Evolutionary conservation across 1,140 invertebrate species (phyloP).

Genomic region (Lucilia cuprina): DNA sequence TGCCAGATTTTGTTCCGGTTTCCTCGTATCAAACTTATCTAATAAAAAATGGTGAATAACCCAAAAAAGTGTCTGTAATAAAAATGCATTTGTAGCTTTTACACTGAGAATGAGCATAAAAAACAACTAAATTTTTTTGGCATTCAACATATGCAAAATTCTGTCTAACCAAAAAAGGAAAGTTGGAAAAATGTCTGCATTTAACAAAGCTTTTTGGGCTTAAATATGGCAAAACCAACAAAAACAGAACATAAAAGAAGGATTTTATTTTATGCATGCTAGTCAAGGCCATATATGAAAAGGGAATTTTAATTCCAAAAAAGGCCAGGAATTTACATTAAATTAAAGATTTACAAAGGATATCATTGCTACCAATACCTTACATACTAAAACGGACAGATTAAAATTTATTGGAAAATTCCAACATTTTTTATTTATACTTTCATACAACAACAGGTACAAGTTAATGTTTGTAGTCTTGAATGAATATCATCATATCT

Average conservation of each 20-base stretch:
- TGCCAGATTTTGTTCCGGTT: too few relatives aligned
- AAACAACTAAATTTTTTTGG: neutral
- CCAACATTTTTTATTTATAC: neutral
- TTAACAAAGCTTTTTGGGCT: neutral
- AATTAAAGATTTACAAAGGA: neutral
- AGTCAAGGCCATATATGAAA: conserved; percentile 1
- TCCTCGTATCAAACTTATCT: too few relatives aligned
- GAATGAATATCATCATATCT: too few relatives aligned
- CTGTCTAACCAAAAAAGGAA: neutral
- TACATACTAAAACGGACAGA: neutral
- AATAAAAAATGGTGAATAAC: too few relatives aligned
- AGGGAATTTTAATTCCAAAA: neutral
- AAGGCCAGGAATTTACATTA: neutral
- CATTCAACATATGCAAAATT: neutral
- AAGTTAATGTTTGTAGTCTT: neutral
- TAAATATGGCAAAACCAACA: neutral
- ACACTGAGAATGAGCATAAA: neutral
- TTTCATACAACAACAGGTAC: neutral
- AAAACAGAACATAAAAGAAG: neutral
- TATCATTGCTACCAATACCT: neutral
- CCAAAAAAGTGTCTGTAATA: neutral
- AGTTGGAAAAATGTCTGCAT: neutral
- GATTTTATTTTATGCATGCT: too few relatives aligned
- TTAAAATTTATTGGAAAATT: neutral
- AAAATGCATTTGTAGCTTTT: neutral